A percentile compares a stretch with the other conserved stretches of the same genome.
Evolutionary conservation across 2,888 invertebrate genomes (phyloP).

Genomic region (Drosophila longiperda): DNA sequence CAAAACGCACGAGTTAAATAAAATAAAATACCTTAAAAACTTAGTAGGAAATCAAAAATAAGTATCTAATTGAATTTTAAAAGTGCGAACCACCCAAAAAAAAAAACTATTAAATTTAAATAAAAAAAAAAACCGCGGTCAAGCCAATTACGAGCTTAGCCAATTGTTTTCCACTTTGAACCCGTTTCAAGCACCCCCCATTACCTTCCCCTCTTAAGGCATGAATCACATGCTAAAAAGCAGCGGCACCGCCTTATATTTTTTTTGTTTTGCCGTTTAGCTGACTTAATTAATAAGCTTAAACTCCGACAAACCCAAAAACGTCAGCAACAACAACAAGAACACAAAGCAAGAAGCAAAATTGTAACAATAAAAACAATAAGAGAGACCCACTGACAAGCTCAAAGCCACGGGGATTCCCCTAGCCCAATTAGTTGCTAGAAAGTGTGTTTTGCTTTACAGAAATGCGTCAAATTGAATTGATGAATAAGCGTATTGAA

Average conservation of each 20-base stretch:
- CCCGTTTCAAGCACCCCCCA: constrained; percentile 10
- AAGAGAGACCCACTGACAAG: constrained; percentile 4
- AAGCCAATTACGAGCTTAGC: constrained; percentile 53
- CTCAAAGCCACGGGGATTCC: constrained; percentile 56
- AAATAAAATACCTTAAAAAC: constrained; percentile 1
- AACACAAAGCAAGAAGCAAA: neutral
- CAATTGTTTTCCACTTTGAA: constrained; percentile 59
- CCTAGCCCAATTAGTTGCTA: constrained; percentile 38
- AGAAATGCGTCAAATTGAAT: constrained; percentile 40
- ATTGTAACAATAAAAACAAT: neutral
- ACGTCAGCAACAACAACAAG: constrained; percentile 1
- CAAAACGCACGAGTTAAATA: constrained; percentile 5
- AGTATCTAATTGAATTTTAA: constrained; percentile 64
- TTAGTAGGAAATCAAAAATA: constrained; percentile 50
- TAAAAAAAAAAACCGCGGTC: constrained; percentile 20
- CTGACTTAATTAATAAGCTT: constrained; percentile 66
- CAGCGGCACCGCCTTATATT: constrained; percentile 42
- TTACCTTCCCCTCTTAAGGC: neutral
- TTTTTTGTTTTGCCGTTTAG: constrained; percentile 55
- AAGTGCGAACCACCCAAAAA: constrained; percentile 45
- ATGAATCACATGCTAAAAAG: constrained; percentile 60
- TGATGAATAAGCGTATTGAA: constrained; percentile 42
- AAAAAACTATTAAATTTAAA: constrained; percentile 19
- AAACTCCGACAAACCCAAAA: constrained; percentile 18
- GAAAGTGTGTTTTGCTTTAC: constrained; percentile 49